Percentiles rank a stretch among this genome's conserved stretches.
Conservation (phyloP, 2,888 invertebrate genomes). For the Ametastegia equiseti region DNA sequence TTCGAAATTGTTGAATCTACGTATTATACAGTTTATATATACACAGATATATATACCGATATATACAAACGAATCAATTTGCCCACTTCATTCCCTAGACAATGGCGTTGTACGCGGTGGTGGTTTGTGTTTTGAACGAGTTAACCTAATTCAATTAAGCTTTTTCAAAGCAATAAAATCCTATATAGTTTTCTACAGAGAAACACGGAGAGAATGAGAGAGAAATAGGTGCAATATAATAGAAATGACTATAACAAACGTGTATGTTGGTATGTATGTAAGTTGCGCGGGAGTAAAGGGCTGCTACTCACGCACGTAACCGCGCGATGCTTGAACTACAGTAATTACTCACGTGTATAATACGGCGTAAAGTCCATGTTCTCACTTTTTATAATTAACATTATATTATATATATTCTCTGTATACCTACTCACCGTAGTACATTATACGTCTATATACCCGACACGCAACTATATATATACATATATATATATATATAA, state of each 20-base stretch:
- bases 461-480: neutral
- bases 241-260: constrained; percentile 4
- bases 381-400: constrained; percentile 41
- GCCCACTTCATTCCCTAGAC: neutral
- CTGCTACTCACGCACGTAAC: constrained; percentile 23
- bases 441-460: neutral
- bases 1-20: neutral
- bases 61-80: neutral
- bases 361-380: constrained; percentile 21
- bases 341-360: constrained; percentile 13
- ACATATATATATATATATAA: neutral
- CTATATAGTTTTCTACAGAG: neutral
- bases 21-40: neutral
- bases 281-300: neutral
- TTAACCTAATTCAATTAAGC: constrained; percentile 13
- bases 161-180: constrained; percentile 2
- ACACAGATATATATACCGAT: neutral
- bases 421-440: no score
- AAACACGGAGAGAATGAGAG: no score
- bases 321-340: constrained; percentile 5
- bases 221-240: no score
- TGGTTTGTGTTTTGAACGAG: neutral
- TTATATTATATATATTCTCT: neutral
- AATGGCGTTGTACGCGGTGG: no score
- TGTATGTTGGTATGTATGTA: neutral